These are phyloP conservation scores for Lepidothrix coronata DNA, from an alignment of 2,113 vertebrate genomes.

Conservation along the genomic window DNA sequence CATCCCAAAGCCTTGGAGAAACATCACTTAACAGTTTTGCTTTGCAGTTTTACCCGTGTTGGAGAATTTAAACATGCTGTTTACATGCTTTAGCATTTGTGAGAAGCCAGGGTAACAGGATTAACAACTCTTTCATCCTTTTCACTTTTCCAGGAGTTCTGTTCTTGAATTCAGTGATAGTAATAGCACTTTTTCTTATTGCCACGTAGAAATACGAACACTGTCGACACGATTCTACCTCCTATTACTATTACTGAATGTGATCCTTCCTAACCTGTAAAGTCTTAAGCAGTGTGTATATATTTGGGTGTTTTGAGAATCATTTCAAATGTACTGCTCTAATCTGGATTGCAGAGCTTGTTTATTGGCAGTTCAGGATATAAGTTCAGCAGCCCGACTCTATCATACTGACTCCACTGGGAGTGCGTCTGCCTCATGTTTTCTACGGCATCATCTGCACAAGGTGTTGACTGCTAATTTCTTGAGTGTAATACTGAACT, in stretches of 20 bases:
- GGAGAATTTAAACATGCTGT: background rate
- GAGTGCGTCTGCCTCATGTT: conserved; percentile 31
- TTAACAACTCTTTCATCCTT: conserved; percentile 54
- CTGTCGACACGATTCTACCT: conserved; percentile 34
- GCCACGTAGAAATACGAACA: conserved; percentile 41
- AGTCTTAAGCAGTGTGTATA: background rate
- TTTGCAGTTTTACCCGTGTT: background rate
- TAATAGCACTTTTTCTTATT: conserved; percentile 46
- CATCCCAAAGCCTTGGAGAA: background rate
- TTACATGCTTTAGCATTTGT: background rate
- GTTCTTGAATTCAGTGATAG: conserved; percentile 76
- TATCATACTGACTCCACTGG: conserved; percentile 39
- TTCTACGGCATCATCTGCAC: conserved; percentile 15
- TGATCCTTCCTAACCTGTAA: conserved; percentile 71
- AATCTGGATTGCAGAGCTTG: conserved; percentile 44
- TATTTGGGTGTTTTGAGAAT: background rate
- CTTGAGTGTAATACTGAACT: background rate
- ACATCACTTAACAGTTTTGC: background rate
- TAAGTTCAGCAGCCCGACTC: conserved; percentile 25
- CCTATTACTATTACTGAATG: conserved; percentile 66
- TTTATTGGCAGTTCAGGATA: conserved; percentile 44
- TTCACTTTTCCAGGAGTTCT: conserved; percentile 72
- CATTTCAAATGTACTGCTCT: conserved; percentile 26
- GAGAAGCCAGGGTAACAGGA: background rate
- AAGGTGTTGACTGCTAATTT: background rate